Conservation (phyloP, 2,113 vertebrate genomes). For the Oophaga pumilio region DNA sequence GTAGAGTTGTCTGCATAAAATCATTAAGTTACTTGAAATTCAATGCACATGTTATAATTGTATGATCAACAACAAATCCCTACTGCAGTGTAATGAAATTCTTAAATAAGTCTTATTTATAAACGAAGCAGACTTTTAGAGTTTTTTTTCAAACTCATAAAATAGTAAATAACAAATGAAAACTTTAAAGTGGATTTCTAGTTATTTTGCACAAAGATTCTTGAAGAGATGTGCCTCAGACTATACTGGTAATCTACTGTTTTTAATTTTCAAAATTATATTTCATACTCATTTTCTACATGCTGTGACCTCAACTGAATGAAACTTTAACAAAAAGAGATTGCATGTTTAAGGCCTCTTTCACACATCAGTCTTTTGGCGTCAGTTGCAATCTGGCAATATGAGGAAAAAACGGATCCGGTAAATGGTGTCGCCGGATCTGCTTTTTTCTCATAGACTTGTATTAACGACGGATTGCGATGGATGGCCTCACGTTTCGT, state of each 20-base stretch:
- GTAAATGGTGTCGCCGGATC: too few relatives aligned
- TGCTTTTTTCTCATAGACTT: too few relatives aligned
- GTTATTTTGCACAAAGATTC: background rate
- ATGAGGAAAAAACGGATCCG: too few relatives aligned
- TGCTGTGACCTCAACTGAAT: background rate
- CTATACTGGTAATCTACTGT: background rate
- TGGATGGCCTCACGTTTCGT: too few relatives aligned
- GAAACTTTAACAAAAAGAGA: background rate
- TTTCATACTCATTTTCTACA: background rate
- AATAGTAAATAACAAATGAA: background rate
- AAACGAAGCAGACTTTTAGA: background rate
- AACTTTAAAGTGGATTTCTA: background rate
- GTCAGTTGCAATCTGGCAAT: too few relatives aligned
- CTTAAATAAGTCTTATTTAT: background rate
- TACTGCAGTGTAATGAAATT: slow-evolving; percentile 15
- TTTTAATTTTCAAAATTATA: background rate
- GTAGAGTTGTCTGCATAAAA: slow-evolving; percentile 8
- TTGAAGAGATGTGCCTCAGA: background rate
- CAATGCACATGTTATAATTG: slow-evolving; percentile 6
- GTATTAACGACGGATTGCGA: too few relatives aligned
- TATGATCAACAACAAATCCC: slow-evolving; percentile 25
- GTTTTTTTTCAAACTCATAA: slow-evolving; percentile 14
- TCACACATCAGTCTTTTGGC: too few relatives aligned
- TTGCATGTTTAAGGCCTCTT: too few relatives aligned
- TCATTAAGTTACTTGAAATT: slow-evolving; percentile 30